Evolutionary conservation across 1,140 invertebrate species (phyloP), one percentile per base, ranked within the genome.

Genomic region (Zaprionus lachaisei): DNA sequence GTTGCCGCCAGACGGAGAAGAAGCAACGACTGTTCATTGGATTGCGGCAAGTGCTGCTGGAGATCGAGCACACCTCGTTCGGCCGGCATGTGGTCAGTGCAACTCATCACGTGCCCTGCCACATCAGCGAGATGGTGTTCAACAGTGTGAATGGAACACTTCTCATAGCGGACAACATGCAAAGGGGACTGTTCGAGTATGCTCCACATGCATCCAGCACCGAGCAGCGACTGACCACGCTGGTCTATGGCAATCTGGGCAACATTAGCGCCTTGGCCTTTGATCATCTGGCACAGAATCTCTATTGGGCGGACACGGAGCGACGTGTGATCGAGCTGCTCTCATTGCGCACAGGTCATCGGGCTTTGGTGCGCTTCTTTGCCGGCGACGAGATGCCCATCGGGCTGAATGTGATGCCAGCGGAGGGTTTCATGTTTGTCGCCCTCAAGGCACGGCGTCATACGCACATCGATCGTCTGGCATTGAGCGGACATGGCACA

Each of bases 351-450:
- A 96, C 94, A 0, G 89, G 90, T 7, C 79, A 94, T 0, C 94
- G 94, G 9, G 95, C 94, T 2, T 66, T 95, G 5, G 72, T 97
- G 0, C 91, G 94, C 24, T 93, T 92, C 61, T 94, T 95, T 72
- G 74, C 93, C 0, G 93, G 93, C 9, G 92, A 93, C 2, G 94
- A 95, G 80, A 91, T 92, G 4, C 96, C 96, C 1, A 90, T 95
- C 38, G 94, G 94, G 47, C 90, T 97, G 1, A 94, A 94, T 17
- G 72, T 97, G 0, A 91, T 95, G 61, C 95, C 96, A 24, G 94
- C 95, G 67, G 93, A 95, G 81, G 95, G 96, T 94, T 96, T 94
- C n/a, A 95, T 97, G 94, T 95, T 95, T 66, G 94, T 97, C 0
- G 94, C 95, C 0, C 93, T 96, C 14, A 80, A 91, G 66, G 93